Base-by-base conservation (phyloP, 2,888 invertebrate genomes). In the Trissonchulus sp. region DNA sequence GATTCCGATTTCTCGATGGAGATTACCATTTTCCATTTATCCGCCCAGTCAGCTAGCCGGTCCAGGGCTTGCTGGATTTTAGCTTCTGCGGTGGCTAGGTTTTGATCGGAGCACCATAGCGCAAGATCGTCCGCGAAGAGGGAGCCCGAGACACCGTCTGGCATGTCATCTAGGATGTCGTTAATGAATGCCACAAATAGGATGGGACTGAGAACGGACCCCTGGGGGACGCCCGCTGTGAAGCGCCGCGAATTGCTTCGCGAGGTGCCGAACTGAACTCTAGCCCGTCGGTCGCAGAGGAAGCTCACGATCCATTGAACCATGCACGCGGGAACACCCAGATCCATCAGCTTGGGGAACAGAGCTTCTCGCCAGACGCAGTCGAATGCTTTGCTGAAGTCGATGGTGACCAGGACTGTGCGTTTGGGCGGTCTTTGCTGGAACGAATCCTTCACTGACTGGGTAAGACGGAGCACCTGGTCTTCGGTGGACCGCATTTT, bases 331-430 rank as follows among this genome's bases (percentile, higher is more conserved):
- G 8, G 65, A 23, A 65, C 34, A 31, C 8, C 65, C n/a, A 34
- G 28, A 34, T 65, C 65, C 15, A 65, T 8, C 15, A 65, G 65
- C 65, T 65, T 65, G 8, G 8, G 15, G 15, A 65, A 8, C 18
- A 65, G 65, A 30, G 31, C 65, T 18, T 8, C n/a, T 65, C 65
- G 8, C 65, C 65, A 65, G 18, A 65, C 8, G 28, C n/a, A 31
- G n/a, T 65, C 65, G 65, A 65, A 65, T 30, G 65, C 31, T n/a
- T 34, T 65, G 28, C 34, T 34, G 65, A 65, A 65, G 65, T 65
- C 65, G 8, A 65, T 30, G 15, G 34, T 30, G n/a, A 34, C 65
- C n/a, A 65, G 65, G 31, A 65, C 65, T 15, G 65, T 65, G 15
- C 8, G 28, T 30, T 65, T 60, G n/a, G n/a, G n/a, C n/a, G n/a